These are phyloP conservation scores for Euthynnus affinis DNA, from an alignment of 2,797 vertebrate genomes.

Conservation along the genomic window DNA sequence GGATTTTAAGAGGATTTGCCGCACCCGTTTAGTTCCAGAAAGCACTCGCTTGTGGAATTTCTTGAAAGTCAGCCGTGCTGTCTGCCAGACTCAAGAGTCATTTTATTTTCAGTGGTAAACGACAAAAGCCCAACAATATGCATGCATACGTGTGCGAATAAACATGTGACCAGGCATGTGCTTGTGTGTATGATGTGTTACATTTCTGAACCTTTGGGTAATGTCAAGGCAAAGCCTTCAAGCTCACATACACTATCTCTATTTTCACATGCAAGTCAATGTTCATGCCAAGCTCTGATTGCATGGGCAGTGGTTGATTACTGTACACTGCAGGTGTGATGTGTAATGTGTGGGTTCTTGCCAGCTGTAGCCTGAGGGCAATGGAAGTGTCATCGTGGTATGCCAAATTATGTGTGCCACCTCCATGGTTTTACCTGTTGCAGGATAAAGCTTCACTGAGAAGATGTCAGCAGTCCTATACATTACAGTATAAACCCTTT, in stretches of 20 bases:
- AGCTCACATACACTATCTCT: conserved; percentile 19
- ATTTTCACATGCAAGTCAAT: conserved; percentile 33
- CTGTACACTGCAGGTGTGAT: conserved; percentile 66
- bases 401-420: conserved; percentile 60
- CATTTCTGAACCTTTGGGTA: conserved; percentile 16
- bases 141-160: not conserved
- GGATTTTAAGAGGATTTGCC: conserved; percentile 89
- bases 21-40: conserved; percentile 88
- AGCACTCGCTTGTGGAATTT: conserved; percentile 85
- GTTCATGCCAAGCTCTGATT: conserved; percentile 63
- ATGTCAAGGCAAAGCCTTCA: conserved; percentile 29
- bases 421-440: conserved; percentile 63
- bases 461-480: not conserved
- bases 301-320: conserved; percentile 62
- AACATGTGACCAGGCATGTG: conserved; percentile 32
- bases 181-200: conserved; percentile 4
- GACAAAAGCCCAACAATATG: conserved; percentile 56
- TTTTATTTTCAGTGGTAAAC: conserved; percentile 63
- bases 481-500: not conserved
- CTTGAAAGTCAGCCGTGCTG: conserved; percentile 86
- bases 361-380: conserved; percentile 63
- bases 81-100: conserved; percentile 67
- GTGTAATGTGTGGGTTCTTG: conserved; percentile 59
- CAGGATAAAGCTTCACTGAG: conserved; percentile 30
- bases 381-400: conserved; percentile 43